Percentiles rank a stretch among this genome's conserved stretches.
Conservation (phyloP, 2,113 vertebrate genomes). For the Centropus unirufus region DNA sequence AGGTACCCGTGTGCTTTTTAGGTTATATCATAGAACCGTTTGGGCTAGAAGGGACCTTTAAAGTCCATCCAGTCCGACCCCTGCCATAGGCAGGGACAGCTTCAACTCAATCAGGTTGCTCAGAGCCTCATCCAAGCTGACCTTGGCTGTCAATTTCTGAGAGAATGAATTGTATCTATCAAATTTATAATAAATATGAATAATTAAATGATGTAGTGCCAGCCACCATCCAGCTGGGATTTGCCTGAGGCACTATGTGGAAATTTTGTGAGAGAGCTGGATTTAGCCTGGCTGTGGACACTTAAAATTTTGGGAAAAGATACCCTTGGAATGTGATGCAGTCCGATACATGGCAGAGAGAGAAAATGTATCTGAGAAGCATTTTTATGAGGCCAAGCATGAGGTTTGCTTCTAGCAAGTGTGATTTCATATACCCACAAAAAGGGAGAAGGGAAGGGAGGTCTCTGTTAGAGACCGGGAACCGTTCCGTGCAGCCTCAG, state of each 20-base stretch:
- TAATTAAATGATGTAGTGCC: background rate
- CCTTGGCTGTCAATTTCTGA: background rate
- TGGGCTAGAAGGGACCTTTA: background rate
- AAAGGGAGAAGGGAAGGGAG: background rate
- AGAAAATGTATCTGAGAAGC: background rate
- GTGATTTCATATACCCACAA: background rate
- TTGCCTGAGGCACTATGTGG: background rate
- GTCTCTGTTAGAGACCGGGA: background rate
- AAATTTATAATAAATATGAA: background rate
- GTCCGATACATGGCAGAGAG: background rate
- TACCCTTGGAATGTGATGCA: background rate
- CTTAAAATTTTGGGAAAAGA: background rate
- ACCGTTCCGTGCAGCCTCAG: background rate
- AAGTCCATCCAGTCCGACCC: no score
- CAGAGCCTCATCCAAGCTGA: no score
- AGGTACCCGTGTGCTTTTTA: background rate
- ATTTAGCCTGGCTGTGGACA: background rate
- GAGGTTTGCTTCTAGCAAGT: background rate
- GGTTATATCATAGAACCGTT: background rate
- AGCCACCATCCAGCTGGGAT: rapidly evolving
- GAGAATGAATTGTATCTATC: background rate
- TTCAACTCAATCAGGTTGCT: no score
- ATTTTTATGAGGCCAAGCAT: background rate
- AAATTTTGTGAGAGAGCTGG: background rate
- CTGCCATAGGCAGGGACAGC: no score